Evolutionary conservation across 1,140 invertebrate genomes (phyloP).

Genomic region (Mercenaria mercenaria): DNA sequence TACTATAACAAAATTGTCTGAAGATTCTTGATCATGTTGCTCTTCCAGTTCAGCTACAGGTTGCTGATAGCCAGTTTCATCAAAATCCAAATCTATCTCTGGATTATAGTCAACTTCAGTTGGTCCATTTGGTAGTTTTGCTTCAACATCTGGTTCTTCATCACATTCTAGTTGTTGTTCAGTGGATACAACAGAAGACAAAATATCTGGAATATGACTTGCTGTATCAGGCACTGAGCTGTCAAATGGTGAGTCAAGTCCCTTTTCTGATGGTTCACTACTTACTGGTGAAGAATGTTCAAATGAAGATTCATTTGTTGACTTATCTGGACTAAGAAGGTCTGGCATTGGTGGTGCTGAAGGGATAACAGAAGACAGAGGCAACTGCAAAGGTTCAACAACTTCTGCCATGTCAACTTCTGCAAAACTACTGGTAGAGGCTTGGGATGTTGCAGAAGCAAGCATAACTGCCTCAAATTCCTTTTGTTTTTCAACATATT

Average conservation of each 20-base stretch:
- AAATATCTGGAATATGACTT: not conserved
- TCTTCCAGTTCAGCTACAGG: not conserved
- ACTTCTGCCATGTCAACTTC: conserved; percentile 66
- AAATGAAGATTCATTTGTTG: conserved; percentile 76
- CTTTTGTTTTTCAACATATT: conserved; percentile 67
- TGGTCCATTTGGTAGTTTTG: conserved; percentile 86
- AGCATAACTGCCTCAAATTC: conserved; percentile 67
- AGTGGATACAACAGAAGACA: not conserved
- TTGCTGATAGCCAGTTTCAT: conserved; percentile 36
- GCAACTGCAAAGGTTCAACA: conserved; percentile 41
- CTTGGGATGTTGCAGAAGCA: conserved; percentile 57
- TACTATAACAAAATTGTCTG: conserved; percentile 32
- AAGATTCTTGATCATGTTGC: conserved; percentile 43
- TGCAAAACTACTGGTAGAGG: conserved; percentile 72
- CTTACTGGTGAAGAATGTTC: conserved; percentile 79
- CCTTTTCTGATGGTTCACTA: conserved; percentile 81
- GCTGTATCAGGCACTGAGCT: not conserved
- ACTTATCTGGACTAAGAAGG: conserved; percentile 59
- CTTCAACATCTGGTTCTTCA: conserved; percentile 22
- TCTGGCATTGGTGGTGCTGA: conserved; percentile 67
- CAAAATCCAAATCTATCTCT: conserved; percentile 86
- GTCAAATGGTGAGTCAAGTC: conserved; percentile 73
- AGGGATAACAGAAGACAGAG: conserved; percentile 41
- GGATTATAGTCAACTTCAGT: conserved; percentile 88
- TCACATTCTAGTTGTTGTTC: not conserved